A percentile compares a stretch with the other conserved stretches of the same genome.
Conservation (phyloP, 2,888 invertebrate genomes). For the Eupithecia insigniata region DNA sequence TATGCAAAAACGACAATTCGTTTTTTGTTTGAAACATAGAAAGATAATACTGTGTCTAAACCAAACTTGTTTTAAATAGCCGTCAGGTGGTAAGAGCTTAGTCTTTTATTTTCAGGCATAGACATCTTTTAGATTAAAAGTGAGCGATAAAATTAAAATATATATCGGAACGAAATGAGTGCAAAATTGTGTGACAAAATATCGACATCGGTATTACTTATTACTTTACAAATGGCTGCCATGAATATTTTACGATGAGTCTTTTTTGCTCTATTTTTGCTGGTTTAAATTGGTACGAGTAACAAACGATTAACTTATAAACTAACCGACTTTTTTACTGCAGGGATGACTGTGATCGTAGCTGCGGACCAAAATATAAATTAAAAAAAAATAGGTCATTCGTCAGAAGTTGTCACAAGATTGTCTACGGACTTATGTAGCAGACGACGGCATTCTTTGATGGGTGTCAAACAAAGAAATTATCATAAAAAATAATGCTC, state of each 20-base stretch:
- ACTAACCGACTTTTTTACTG: not conserved
- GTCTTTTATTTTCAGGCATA: conserved; percentile 54
- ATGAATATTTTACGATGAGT: conserved; percentile 2
- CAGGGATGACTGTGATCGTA: not conserved
- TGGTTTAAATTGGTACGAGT: conserved; percentile 1
- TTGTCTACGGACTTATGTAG: conserved; percentile 9
- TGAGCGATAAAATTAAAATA: conserved; percentile 9
- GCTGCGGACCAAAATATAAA: not conserved
- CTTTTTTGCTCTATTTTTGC: not conserved
- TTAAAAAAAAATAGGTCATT: not conserved
- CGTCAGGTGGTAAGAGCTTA: conserved; percentile 64
- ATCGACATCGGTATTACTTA: conserved; percentile 1
- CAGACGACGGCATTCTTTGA: conserved; percentile 29
- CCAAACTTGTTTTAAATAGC: conserved; percentile 61
- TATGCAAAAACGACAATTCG: conserved; percentile 33
- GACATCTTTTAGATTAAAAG: conserved; percentile 20
- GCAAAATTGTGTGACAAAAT: conserved; percentile 38
- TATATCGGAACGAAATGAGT: conserved; percentile 42
- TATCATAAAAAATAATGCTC: conserved; percentile 46
- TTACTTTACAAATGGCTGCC: not conserved
- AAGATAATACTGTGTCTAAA: conserved; percentile 69
- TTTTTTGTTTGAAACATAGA: conserved; percentile 60
- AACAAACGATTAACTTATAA: not conserved
- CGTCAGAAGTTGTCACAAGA: conserved; percentile 28
- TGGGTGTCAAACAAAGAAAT: conserved; percentile 49